Conservation (phyloP, 2,888 invertebrate genomes). For the Apodemia duryi region DNA sequence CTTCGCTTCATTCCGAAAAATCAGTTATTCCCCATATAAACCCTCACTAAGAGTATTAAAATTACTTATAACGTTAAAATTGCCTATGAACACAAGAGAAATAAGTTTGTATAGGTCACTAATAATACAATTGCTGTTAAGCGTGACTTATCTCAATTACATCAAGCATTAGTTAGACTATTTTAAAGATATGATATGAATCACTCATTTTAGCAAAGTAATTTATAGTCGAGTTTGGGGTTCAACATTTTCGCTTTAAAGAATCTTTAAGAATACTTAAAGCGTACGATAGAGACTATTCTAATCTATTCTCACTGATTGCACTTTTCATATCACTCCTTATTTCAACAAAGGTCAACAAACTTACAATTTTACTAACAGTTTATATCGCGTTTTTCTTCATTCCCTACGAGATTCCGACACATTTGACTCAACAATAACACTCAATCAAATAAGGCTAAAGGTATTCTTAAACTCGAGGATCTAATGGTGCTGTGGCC, state of each 20-base stretch:
- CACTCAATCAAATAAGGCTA: conserved; percentile 10
- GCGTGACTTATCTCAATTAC: conserved; percentile 37
- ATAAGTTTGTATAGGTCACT: conserved; percentile 26
- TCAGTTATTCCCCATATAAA: background rate
- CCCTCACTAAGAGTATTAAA: conserved; percentile 15
- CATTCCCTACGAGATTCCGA: conserved; percentile 5
- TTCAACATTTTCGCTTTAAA: conserved; percentile 9
- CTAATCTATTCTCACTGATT: conserved; percentile 22
- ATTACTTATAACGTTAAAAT: conserved; percentile 18
- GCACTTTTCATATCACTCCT: conserved; percentile 22
- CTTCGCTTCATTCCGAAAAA: background rate
- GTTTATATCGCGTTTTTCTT: conserved; percentile 23
- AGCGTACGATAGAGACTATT: conserved; percentile 19
- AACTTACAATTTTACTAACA: conserved; percentile 31
- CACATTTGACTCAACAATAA: background rate
- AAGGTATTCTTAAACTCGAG: conserved; percentile 42
- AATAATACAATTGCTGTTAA: conserved; percentile 32
- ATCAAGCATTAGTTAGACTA: conserved; percentile 49
- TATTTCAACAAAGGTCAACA: conserved; percentile 13
- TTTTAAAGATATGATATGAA: conserved; percentile 69
- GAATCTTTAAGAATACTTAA: conserved; percentile 17
- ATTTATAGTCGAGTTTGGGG: conserved; percentile 19
- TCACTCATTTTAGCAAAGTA: conserved; percentile 52
- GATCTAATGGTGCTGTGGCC: conserved; percentile 46
- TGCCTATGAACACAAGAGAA: conserved; percentile 32